These are phyloP conservation scores for Fukomys damarensis DNA, from an alignment of 2,113 vertebrate species.

Conservation along the genomic window DNA sequence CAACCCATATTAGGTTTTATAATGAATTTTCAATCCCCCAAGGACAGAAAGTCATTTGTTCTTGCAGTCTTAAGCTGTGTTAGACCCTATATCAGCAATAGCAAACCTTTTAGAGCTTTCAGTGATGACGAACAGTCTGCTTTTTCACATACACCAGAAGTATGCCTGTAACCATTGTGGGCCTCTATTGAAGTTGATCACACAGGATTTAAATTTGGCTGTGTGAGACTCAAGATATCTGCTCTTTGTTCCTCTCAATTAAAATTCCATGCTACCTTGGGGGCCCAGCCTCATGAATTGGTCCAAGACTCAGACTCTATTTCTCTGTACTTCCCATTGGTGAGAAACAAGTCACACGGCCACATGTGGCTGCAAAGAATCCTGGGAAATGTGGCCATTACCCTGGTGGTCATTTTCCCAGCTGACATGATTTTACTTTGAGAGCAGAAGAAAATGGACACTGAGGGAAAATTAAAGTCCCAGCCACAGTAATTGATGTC, in stretches of 20 bases:
- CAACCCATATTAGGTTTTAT: neutral
- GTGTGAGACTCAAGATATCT: neutral
- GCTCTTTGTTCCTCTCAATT: neutral
- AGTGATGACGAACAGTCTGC: neutral
- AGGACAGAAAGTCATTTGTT: neutral
- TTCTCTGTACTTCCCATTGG: neutral
- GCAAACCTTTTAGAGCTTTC: neutral
- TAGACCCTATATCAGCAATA: neutral
- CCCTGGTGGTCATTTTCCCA: neutral
- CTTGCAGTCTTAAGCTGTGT: neutral
- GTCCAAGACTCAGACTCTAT: neutral
- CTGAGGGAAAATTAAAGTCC: neutral
- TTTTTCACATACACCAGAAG: rapidly evolving
- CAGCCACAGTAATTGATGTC: neutral
- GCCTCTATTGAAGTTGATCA: neutral
- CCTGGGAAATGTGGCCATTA: neutral
- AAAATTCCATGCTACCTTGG: neutral
- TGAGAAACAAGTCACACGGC: neutral
- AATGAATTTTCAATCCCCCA: neutral
- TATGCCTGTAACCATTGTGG: neutral
- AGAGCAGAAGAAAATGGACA: neutral
- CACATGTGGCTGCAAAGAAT: neutral
- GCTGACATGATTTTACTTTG: neutral
- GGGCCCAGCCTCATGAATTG: neutral
- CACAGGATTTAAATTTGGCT: neutral